A percentile compares a stretch with the other conserved stretches of the same genome.
These are phyloP conservation scores for Cariama cristata DNA, from an alignment of 2,113 vertebrate genomes.

Conservation along the genomic window DNA sequence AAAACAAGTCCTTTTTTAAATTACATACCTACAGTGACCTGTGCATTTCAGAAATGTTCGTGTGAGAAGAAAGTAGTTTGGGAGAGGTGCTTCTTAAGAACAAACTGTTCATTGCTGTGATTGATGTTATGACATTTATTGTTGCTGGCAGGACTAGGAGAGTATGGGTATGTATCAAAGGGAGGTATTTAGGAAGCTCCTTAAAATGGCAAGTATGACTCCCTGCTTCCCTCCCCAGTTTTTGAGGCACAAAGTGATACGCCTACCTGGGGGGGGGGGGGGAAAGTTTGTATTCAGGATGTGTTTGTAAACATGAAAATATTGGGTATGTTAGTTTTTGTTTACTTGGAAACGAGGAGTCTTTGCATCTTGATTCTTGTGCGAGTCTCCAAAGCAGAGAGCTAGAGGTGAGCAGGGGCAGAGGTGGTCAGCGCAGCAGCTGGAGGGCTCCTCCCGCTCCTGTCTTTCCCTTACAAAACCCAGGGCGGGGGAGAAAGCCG, in stretches of 20 bases:
- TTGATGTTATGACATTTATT: not conserved
- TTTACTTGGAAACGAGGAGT: not conserved
- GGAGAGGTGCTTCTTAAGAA: not conserved
- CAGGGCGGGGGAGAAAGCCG: not conserved
- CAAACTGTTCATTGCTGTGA: not conserved
- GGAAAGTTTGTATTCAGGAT: not conserved
- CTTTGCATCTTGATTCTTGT: not conserved
- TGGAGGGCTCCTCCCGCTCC: not conserved
- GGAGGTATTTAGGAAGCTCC: not conserved
- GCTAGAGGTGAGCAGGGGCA: not conserved
- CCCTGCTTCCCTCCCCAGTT: not conserved
- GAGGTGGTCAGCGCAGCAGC: fast-evolving
- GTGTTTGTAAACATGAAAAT: not conserved
- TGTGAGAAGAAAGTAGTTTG: not conserved
- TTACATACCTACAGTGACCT: not conserved
- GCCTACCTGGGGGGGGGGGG: not conserved
- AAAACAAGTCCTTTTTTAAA: not conserved
- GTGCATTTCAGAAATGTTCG: not conserved
- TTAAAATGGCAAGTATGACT: not conserved
- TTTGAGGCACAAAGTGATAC: not conserved
- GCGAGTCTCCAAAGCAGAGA: not conserved
- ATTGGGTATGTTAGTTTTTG: not conserved
- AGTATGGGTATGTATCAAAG: not conserved
- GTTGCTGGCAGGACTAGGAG: not conserved
- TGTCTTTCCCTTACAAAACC: not conserved